Percentiles rank a stretch among this genome's conserved stretches.
Conservation (phyloP, 2,888 invertebrate species). For the Scaptomyza cyrtandrae region DNA sequence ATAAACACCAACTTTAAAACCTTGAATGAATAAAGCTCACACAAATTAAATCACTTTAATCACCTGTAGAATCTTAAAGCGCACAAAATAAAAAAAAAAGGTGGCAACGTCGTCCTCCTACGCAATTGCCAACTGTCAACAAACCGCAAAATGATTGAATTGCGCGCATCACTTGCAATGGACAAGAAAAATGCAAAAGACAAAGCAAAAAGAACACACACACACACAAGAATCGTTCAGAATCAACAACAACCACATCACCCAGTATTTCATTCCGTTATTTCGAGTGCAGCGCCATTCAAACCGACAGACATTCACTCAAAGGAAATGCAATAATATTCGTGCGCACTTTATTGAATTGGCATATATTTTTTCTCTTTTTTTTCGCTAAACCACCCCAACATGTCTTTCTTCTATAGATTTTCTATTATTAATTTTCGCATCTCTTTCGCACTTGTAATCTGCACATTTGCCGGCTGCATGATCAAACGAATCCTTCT, state of each 20-base stretch:
- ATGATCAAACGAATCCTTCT: slow-evolving; percentile 50
- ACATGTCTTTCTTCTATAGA: slow-evolving; percentile 2
- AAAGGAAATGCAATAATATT: slow-evolving; percentile 60
- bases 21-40: too few species aligned
- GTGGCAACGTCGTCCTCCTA: slow-evolving; percentile 19
- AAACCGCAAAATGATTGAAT: slow-evolving; percentile 40
- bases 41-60: background rate
- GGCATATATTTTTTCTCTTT: slow-evolving; percentile 31
- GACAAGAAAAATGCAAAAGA: slow-evolving; percentile 10
- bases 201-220: too few species aligned
- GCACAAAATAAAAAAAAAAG: slow-evolving; percentile 1
- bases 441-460: background rate
- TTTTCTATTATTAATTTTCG: background rate
- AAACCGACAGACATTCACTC: slow-evolving; percentile 30
- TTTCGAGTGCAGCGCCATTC: slow-evolving; percentile 42
- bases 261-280: slow-evolving; percentile 34
- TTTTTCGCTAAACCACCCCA: too few species aligned
- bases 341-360: slow-evolving; percentile 66
- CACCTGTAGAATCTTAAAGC: background rate
- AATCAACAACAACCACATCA: slow-evolving; percentile 9
- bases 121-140: slow-evolving; percentile 39
- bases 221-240: background rate
- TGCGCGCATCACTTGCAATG: slow-evolving; percentile 19
- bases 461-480: slow-evolving; percentile 14
- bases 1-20: too few species aligned